A percentile compares a stretch with the other conserved stretches of the same genome.
phyloP scores from a whole-genome alignment of 2,888 invertebrate species.

The Mythimna vitellina region DNA sequence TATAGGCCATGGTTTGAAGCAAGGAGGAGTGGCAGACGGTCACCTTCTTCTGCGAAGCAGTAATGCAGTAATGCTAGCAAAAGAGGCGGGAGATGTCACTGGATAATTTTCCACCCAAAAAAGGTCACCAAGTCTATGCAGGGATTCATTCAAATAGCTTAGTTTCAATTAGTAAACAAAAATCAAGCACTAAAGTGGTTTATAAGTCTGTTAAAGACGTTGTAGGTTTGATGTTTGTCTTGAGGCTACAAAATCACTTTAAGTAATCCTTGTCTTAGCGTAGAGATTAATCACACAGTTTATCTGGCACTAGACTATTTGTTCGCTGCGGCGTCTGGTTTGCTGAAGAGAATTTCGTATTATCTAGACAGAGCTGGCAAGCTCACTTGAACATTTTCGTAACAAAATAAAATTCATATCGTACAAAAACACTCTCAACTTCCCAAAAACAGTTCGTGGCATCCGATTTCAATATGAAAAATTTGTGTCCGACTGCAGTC shows the following conservation, averaged over 20 bases:
- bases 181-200: conserved; percentile 23
- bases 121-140: no score
- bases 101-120: no score
- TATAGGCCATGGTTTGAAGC: no score
- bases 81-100: no score
- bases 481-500: conserved; percentile 57
- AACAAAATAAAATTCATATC: background rate
- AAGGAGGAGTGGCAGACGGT: no score
- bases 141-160: no score
- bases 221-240: conserved; percentile 39
- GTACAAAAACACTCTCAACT: conserved; percentile 8
- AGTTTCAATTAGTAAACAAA: background rate
- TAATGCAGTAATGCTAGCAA: no score
- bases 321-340: conserved; percentile 18
- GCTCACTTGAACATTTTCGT: background rate
- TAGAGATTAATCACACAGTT: conserved; percentile 47
- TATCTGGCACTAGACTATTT: conserved; percentile 39
- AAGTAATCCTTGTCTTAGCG: conserved; percentile 34
- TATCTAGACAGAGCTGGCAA: conserved; percentile 1
- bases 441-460: conserved; percentile 25
- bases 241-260: conserved; percentile 42
- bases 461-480: conserved; percentile 56
- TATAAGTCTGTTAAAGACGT: conserved; percentile 17
- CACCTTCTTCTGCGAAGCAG: no score
- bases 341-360: conserved; percentile 7